Evolutionary conservation across 1,140 invertebrate genomes (phyloP).

Genomic region (Psilanteris sp.): DNA sequence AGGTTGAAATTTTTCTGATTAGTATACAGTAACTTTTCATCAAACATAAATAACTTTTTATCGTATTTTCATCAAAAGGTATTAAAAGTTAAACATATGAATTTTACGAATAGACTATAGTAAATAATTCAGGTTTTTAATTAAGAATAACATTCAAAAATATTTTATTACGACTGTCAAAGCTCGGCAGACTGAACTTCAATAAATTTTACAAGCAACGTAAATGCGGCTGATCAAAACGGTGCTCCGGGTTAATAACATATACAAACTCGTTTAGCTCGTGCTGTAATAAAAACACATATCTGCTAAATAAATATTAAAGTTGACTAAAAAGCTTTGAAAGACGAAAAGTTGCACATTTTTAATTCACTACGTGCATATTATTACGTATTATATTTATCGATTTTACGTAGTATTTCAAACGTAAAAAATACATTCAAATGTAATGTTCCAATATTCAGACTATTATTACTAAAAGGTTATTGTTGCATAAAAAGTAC

Average conservation of each 20-base stretch:
- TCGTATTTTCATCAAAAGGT: no score
- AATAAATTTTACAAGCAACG: slow-evolving; percentile 41
- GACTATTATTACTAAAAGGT: no score
- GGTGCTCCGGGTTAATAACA: slow-evolving; percentile 41
- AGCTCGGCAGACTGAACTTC: slow-evolving; percentile 29
- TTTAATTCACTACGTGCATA: no score
- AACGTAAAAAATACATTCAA: no score
- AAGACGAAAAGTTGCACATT: not conserved
- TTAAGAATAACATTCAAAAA: slow-evolving; percentile 50
- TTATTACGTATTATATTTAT: no score
- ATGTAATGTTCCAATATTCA: no score
- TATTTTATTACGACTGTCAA: slow-evolving; percentile 56
- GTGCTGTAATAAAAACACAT: slow-evolving; percentile 18
- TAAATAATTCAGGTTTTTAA: slow-evolving; percentile 43
- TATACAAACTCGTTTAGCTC: slow-evolving; percentile 12
- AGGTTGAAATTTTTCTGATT: no score
- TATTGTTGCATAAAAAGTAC: no score
- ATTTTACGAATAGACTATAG: slow-evolving; percentile 6
- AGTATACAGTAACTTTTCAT: no score
- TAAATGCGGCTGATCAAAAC: slow-evolving; percentile 52
- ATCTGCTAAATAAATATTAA: slow-evolving; percentile 25
- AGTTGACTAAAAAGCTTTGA: slow-evolving; percentile 5
- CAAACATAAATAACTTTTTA: no score
- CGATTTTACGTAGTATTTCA: no score
- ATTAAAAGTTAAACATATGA: no score